Evolutionary conservation across 2,797 vertebrate genomes (phyloP), one percentile per base, ranked within the genome.

Genomic region (Varecia variegata): DNA sequence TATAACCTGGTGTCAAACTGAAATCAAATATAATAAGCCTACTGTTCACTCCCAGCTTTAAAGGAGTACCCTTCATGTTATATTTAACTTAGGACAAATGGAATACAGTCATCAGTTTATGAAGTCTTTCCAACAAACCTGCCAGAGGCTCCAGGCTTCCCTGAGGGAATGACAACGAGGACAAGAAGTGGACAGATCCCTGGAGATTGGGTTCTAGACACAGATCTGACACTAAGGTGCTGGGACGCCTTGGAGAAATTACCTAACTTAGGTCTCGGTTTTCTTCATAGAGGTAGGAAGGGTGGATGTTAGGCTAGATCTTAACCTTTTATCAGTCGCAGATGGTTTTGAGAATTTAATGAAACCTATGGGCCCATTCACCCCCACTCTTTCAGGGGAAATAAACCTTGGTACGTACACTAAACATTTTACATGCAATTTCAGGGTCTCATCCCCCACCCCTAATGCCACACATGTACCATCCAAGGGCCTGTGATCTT

Each of bases 71-170:
- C 32, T 71, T 38, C 27, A 67, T 71, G 70, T 17, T 80, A n/a
- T 60, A 88, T 90, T 90, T 92, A 68, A 90, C 27, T 96, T 88
- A 74, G 77, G 71, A 85, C 54, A 38, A 82, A 52, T 54, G 76
- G 43, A 79, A 52, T 20, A 8, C 50, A 35, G 54, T 43, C 74
- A 50, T 77, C 87, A 32, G 20, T 50, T 92, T 92, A 38, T n/a
- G 67, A 84, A 84, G 71, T 12, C 32, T 54, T 93, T 68, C 40
- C 27, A 79, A 74, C 12, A 50, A 54, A 91, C 70, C 52, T 62
- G 21, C 40, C 38, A 14, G 65, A 56, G 90, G 21, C 18, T 10
- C 60, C 38, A 83, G 71, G 38, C 56, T 47, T 50, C 70, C 35
- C 47, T 67, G 77, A 76, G 27, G n/a, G 43, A 70, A 62, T 11